These are phyloP conservation scores for Dendronephthya gigantea DNA, from an alignment of 64 coral and sea anemone genomes.

Conservation along the genomic window DNA sequence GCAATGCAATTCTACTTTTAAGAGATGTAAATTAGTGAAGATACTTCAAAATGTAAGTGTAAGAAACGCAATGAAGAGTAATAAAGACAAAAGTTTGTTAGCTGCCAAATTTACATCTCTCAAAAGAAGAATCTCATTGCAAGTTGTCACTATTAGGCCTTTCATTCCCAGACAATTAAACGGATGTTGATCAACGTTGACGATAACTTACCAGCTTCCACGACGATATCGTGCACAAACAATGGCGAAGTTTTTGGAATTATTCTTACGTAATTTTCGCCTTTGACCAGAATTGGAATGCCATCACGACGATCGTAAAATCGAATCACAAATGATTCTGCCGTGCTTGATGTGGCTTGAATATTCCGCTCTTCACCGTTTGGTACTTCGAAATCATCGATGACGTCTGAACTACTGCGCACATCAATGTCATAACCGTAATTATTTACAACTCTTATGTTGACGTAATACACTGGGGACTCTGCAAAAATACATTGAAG, in stretches of 20 bases:
- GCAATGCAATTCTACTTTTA: too few species aligned
- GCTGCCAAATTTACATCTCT: too few species aligned
- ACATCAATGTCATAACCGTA: neutral
- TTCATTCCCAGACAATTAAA: neutral
- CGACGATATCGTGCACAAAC: neutral
- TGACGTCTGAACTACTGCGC: neutral
- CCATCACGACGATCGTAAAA: slow-evolving; percentile 3
- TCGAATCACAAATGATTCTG: neutral
- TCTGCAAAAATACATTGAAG: too few species aligned
- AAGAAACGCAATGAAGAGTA: too few species aligned
- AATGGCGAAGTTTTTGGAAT: neutral
- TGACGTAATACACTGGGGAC: neutral
- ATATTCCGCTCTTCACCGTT: too few species aligned
- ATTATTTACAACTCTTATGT: neutral
- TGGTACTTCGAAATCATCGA: neutral
- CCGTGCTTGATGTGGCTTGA: neutral
- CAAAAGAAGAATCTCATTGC: too few species aligned
- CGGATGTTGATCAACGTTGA: neutral
- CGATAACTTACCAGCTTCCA: neutral
- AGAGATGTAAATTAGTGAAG: too few species aligned
- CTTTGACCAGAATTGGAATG: neutral
- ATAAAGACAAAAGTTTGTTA: too few species aligned
- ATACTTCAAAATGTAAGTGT: too few species aligned
- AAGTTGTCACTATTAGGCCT: too few species aligned
- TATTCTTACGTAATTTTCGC: neutral